Evolutionary conservation across 2,113 vertebrate species (phyloP).

Genomic region (Pelusios castaneus): DNA sequence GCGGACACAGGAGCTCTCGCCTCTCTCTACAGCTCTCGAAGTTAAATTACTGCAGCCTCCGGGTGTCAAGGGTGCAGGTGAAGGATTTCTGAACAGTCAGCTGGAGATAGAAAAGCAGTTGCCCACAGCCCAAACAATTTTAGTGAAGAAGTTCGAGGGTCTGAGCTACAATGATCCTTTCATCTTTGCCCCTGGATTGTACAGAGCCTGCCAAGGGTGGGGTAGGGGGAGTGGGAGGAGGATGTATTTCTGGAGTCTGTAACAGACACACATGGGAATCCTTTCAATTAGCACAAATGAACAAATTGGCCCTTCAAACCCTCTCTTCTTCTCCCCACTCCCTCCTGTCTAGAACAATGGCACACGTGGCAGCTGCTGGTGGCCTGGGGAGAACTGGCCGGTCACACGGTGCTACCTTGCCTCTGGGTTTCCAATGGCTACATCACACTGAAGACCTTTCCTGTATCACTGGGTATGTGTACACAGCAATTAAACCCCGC

Average conservation of each 20-base stretch:
- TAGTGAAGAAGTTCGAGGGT: neutral
- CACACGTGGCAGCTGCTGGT: neutral
- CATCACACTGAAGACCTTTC: neutral
- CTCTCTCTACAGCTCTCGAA: neutral
- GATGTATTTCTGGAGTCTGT: neutral
- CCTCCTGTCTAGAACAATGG: neutral
- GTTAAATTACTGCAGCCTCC: neutral
- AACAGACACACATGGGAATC: neutral
- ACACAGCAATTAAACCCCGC: neutral
- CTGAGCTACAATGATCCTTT: neutral
- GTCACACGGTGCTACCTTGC: neutral
- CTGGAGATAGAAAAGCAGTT: neutral
- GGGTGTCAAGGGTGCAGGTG: rapidly evolving
- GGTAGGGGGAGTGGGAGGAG: neutral
- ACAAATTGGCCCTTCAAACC: neutral
- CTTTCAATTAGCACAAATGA: neutral
- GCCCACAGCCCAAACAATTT: neutral
- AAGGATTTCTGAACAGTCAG: neutral
- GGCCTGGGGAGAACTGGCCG: neutral
- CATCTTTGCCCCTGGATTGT: neutral
- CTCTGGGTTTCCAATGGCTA: neutral
- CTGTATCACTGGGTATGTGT: rapidly evolving
- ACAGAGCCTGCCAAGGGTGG: too few relatives aligned
- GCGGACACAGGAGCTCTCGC: neutral
- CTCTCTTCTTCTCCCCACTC: neutral